Conservation (phyloP, 2,888 invertebrate genomes). For the Mesorhabditis sp. region DNA sequence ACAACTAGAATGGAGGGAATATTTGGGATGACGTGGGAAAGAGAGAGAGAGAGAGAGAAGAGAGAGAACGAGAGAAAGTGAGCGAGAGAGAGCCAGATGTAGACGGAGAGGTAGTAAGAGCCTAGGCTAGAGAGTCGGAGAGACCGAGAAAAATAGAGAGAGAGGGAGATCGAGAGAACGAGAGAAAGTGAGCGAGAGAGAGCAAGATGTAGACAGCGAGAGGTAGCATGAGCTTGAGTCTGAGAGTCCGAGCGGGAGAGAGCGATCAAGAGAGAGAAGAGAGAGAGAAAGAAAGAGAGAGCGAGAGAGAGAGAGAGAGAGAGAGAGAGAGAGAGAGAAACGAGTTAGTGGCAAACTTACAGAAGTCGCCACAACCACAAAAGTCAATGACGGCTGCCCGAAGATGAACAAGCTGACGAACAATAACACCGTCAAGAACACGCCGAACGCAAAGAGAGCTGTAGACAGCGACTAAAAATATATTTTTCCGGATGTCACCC, state of each 20-base stretch:
- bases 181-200: too few relatives aligned
- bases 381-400: slow-evolving; percentile 41
- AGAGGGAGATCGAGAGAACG: too few relatives aligned
- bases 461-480: slow-evolving; percentile 26
- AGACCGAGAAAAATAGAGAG: too few relatives aligned
- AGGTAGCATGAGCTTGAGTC: too few relatives aligned
- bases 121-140: too few relatives aligned
- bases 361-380: slow-evolving; percentile 32
- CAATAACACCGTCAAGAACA: slow-evolving; percentile 28
- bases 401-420: slow-evolving; percentile 33
- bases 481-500: neutral
- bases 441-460: slow-evolving; percentile 32
- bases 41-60: neutral
- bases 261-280: too few relatives aligned
- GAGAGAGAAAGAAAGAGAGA: too few relatives aligned
- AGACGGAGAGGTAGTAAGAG: neutral
- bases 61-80: too few relatives aligned
- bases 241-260: too few relatives aligned
- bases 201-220: too few relatives aligned
- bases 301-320: too few relatives aligned
- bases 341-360: neutral
- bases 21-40: neutral
- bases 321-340: too few relatives aligned
- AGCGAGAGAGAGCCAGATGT: neutral
- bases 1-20: neutral